These are phyloP conservation scores for Mastomys coucha DNA, from an alignment of 2,113 vertebrate species.

Conservation along the genomic window DNA sequence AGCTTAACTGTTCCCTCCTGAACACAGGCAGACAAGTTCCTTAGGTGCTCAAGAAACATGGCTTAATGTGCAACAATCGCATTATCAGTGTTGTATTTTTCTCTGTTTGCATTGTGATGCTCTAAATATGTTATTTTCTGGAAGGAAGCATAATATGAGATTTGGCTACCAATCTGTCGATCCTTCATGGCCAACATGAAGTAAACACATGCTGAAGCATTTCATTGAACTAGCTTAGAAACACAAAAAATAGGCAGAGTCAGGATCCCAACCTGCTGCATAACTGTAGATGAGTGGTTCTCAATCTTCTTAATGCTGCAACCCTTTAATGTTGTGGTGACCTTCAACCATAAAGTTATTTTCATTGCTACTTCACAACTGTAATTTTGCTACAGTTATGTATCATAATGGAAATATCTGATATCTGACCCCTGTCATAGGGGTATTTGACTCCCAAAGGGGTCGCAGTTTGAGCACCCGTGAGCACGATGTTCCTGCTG, in stretches of 20 bases:
- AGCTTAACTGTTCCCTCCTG: not conserved
- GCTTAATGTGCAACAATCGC: not conserved
- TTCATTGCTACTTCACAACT: not conserved
- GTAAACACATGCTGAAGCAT: not conserved
- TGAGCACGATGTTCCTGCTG: not conserved
- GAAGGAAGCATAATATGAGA: not conserved
- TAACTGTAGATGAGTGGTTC: not conserved
- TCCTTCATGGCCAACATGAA: not conserved
- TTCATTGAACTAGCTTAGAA: not conserved
- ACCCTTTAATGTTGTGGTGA: not conserved
- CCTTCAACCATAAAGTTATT: not conserved
- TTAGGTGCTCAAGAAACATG: not conserved
- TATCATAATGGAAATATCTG: not conserved
- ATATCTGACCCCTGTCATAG: not conserved
- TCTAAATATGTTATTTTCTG: slow-evolving; percentile 25
- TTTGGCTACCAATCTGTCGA: not conserved
- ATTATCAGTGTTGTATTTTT: not conserved
- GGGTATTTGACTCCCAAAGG: not conserved
- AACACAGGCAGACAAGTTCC: not conserved
- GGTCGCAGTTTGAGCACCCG: not conserved
- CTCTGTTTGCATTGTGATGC: not conserved
- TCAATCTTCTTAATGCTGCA: not conserved
- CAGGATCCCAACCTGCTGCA: not conserved
- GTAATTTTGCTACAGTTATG: not conserved
- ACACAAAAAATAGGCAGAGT: not conserved